Evolutionary conservation across 2,113 vertebrate species (phyloP).

Genomic region (Perccottus glenii): DNA sequence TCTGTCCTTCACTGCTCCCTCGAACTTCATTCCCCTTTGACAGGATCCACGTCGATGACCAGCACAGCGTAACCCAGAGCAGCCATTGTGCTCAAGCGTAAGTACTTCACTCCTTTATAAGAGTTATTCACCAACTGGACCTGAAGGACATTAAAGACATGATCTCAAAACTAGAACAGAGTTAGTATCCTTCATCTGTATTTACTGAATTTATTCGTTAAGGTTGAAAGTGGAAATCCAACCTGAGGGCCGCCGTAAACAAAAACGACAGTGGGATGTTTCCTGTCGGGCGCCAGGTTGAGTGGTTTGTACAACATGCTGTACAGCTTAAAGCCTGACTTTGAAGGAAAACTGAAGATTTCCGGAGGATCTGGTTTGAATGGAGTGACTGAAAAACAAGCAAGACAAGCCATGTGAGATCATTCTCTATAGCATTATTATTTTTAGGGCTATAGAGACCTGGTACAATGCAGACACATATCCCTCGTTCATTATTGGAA

Average conservation of each 20-base stretch:
- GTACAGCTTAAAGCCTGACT: slow-evolving; percentile 86
- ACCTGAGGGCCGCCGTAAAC: slow-evolving; percentile 97
- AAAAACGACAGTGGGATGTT: slow-evolving; percentile 92
- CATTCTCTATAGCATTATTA: background rate
- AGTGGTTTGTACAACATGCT: slow-evolving; percentile 96
- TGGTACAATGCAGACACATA: no score
- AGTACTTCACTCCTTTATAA: slow-evolving; percentile 94
- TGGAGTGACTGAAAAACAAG: slow-evolving; percentile 79
- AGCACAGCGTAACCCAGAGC: slow-evolving; percentile 93
- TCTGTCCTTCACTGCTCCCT: slow-evolving; percentile 93
- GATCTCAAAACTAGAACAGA: background rate
- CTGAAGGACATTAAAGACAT: slow-evolving; percentile 61
- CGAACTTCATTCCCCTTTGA: slow-evolving; percentile 91
- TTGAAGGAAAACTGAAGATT: slow-evolving; percentile 90
- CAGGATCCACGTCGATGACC: slow-evolving; percentile 93
- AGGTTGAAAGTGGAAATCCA: background rate
- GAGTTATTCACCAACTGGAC: slow-evolving; percentile 97
- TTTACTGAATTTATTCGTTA: no score
- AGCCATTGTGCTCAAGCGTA: slow-evolving; percentile 89
- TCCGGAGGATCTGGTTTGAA: slow-evolving; percentile 86
- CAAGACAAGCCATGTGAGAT: background rate
- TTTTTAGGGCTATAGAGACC: no score
- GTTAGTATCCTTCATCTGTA: no score
- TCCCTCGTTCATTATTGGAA: no score
- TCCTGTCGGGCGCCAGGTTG: slow-evolving; percentile 85